Conservation (phyloP, 2,113 vertebrate genomes). For the Vireo altiloquus region DNA sequence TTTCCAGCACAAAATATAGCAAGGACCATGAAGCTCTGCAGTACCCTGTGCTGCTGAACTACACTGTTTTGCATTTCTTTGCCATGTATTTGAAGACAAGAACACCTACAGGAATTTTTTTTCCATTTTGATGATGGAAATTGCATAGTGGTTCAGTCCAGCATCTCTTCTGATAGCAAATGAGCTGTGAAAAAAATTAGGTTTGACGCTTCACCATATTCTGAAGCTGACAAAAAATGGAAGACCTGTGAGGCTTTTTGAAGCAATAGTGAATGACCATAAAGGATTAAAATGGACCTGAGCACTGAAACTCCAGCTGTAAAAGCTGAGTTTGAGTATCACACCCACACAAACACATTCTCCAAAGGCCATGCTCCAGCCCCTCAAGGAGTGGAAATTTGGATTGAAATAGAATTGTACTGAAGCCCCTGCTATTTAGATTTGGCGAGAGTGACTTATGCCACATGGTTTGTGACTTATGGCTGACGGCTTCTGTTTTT, state of each 20-base stretch:
- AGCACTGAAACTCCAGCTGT: background rate
- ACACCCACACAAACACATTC: background rate
- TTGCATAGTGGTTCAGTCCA: background rate
- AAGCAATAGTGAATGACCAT: background rate
- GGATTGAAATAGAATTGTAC: background rate
- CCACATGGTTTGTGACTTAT: background rate
- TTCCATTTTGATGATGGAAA: background rate
- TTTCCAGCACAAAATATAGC: background rate
- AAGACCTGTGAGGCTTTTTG: background rate
- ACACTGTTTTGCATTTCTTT: background rate
- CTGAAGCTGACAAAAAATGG: background rate
- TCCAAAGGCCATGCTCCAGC: background rate
- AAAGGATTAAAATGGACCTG: background rate
- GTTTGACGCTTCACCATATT: background rate
- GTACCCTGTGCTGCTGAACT: background rate
- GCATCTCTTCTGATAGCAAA: background rate
- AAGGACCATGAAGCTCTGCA: background rate
- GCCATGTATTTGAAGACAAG: background rate
- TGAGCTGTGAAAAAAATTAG: background rate
- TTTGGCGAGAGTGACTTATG: fast-evolving
- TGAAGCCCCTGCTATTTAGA: background rate
- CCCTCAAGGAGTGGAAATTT: background rate
- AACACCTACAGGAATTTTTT: background rate
- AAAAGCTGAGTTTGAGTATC: background rate
- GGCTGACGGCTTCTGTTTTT: background rate